Percentiles rank a stretch among this genome's conserved stretches.
phyloP scores from a whole-genome alignment of 1,140 invertebrate species.

The Pollicipes pollicipes region DNA sequence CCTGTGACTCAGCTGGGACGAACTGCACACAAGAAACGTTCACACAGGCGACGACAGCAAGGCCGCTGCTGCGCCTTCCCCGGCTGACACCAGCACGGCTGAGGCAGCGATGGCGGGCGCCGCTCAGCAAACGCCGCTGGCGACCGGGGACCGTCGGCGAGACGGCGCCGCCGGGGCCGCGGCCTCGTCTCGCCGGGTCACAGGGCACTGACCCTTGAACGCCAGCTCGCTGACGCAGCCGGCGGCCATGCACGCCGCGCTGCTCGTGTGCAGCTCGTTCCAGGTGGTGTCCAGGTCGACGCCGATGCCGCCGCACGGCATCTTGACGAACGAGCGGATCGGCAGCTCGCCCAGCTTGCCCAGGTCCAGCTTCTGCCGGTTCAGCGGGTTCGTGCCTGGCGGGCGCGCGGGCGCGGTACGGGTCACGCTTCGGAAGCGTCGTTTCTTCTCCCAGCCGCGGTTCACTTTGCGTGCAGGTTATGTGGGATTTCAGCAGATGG shows the following conservation, averaged over 20 bases:
- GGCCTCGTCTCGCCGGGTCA: background rate
- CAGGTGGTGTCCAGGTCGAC: slow-evolving; percentile 96
- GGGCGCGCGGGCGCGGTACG: slow-evolving; percentile 22
- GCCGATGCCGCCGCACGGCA: slow-evolving; percentile 90
- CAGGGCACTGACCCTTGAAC: slow-evolving; percentile 38
- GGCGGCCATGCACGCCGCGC: slow-evolving; percentile 83
- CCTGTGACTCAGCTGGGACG: too few relatives aligned
- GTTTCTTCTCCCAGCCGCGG: too few relatives aligned
- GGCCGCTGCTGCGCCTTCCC: too few relatives aligned
- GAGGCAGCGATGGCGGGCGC: too few relatives aligned
- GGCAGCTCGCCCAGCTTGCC: slow-evolving; percentile 49
- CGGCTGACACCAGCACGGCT: too few relatives aligned
- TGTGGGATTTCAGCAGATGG: too few relatives aligned
- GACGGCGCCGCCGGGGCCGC: too few relatives aligned
- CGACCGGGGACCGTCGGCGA: too few relatives aligned
- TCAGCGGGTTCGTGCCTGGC: slow-evolving; percentile 63
- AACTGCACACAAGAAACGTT: too few relatives aligned
- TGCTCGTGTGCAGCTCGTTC: slow-evolving; percentile 88
- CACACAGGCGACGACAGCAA: too few relatives aligned
- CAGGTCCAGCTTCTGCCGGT: slow-evolving; percentile 65
- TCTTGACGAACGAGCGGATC: slow-evolving; percentile 69
- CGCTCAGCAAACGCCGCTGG: too few relatives aligned
- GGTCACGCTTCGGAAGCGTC: background rate
- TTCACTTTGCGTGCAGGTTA: too few relatives aligned
- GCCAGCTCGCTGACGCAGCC: slow-evolving; percentile 89